A percentile compares a stretch with the other conserved stretches of the same genome.
These are phyloP conservation scores for Threskiornis aethiopicus DNA, from an alignment of 2,797 vertebrate species.

Conservation along the genomic window DNA sequence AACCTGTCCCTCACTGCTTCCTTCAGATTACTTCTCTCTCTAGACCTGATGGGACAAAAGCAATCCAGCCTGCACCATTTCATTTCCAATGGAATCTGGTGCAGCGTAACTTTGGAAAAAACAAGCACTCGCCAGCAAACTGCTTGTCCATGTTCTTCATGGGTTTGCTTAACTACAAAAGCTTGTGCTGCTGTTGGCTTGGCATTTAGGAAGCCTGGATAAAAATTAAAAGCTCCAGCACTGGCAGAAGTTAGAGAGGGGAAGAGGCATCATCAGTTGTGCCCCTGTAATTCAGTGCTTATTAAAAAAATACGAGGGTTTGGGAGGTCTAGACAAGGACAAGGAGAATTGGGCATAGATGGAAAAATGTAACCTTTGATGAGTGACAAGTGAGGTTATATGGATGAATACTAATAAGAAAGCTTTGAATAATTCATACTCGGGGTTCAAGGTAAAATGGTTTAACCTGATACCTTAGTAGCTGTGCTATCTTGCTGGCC, in stretches of 20 bases:
- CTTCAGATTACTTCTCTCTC: background rate
- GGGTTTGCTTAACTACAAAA: background rate
- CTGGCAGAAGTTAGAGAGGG: background rate
- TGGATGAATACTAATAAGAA: background rate
- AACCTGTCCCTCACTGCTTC: background rate
- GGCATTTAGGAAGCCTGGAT: background rate
- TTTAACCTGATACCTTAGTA: background rate
- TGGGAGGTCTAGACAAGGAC: background rate
- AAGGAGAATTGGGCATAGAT: background rate
- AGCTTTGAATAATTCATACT: constrained; percentile 51
- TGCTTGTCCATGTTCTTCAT: background rate
- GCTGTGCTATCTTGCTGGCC: background rate
- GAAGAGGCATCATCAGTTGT: background rate
- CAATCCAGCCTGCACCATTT: background rate
- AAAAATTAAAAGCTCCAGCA: background rate
- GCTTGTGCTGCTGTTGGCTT: background rate
- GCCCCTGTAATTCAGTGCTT: background rate
- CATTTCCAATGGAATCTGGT: background rate
- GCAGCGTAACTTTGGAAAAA: background rate
- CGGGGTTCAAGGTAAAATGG: constrained; percentile 30
- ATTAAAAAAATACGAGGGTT: background rate
- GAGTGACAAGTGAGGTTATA: constrained; percentile 32
- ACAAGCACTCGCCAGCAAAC: background rate
- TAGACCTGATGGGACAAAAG: background rate
- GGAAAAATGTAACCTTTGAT: constrained; percentile 30